Evolutionary conservation across 2,888 invertebrate species (phyloP).

Genomic region (Mesorhabditis belari): DNA sequence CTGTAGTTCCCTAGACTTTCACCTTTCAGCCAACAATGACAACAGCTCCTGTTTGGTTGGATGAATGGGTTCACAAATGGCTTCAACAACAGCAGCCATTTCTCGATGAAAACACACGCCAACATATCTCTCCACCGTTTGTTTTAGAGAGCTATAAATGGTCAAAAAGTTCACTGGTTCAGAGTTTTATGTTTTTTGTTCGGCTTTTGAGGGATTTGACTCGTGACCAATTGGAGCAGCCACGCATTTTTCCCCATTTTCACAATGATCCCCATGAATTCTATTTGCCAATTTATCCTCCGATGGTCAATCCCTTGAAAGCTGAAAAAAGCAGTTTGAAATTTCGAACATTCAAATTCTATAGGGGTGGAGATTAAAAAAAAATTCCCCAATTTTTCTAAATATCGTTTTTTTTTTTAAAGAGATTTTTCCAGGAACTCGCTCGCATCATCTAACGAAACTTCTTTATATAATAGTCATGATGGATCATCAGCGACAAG

Average conservation of each 20-base stretch:
- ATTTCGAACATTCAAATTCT: too few species aligned
- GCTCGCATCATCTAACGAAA: constrained; percentile 14
- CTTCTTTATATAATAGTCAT: constrained; percentile 19
- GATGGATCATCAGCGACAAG: constrained; percentile 13
- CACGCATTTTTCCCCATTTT: too few species aligned
- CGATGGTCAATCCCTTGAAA: too few species aligned
- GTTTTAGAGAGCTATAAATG: too few species aligned
- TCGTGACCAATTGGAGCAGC: too few species aligned
- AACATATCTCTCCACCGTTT: neutral
- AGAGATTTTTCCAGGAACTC: neutral
- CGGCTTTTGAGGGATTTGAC: too few species aligned
- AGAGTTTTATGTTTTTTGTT: too few species aligned
- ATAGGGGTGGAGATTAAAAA: too few species aligned
- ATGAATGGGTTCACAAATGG: constrained; percentile 46
- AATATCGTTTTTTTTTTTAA: neutral
- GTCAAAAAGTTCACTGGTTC: too few species aligned
- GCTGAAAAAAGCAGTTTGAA: too few species aligned
- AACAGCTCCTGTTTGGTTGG: constrained; percentile 22
- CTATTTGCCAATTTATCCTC: neutral
- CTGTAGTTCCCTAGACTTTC: neutral
- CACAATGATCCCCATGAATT: too few species aligned
- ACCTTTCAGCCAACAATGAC: constrained; percentile 5
- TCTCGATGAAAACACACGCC: neutral
- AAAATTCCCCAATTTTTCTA: constrained; percentile 17
- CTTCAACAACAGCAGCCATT: constrained; percentile 26